Evolutionary conservation across 2,797 vertebrate species (phyloP).

Genomic region (Eospalax fontanierii): DNA sequence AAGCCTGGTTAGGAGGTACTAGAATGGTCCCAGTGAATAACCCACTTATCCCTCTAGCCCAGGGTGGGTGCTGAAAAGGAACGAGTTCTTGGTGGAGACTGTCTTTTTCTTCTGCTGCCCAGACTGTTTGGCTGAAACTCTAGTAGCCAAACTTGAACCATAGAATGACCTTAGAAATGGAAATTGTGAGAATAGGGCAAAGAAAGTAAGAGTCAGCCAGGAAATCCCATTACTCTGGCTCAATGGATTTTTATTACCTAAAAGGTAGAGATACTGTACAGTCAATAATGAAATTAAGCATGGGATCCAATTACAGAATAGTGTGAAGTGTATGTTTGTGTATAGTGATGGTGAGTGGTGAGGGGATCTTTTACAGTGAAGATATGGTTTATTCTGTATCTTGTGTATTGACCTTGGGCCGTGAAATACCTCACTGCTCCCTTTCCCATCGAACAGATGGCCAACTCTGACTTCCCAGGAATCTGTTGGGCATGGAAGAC

Average conservation of each 20-base stretch:
- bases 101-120: not conserved
- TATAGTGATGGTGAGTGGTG: fast-evolving
- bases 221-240: not conserved
- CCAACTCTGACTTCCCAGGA: too few relatives aligned
- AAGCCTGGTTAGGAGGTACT: not conserved
- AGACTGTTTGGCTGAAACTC: not conserved
- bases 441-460: too few relatives aligned
- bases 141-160: not conserved
- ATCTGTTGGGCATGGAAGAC: too few relatives aligned
- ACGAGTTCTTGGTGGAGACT: not conserved
- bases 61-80: not conserved
- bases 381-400: not conserved
- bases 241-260: not conserved
- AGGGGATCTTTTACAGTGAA: not conserved
- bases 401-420: not conserved
- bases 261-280: not conserved
- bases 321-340: not conserved
- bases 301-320: not conserved
- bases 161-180: not conserved
- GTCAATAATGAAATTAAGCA: not conserved
- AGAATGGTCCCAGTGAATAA: not conserved
- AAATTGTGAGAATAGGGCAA: not conserved
- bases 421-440: too few relatives aligned
- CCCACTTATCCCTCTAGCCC: not conserved
- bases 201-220: too few relatives aligned